Conservation (phyloP, 1,140 invertebrate genomes). For the Drosophila lacteicornis region DNA sequence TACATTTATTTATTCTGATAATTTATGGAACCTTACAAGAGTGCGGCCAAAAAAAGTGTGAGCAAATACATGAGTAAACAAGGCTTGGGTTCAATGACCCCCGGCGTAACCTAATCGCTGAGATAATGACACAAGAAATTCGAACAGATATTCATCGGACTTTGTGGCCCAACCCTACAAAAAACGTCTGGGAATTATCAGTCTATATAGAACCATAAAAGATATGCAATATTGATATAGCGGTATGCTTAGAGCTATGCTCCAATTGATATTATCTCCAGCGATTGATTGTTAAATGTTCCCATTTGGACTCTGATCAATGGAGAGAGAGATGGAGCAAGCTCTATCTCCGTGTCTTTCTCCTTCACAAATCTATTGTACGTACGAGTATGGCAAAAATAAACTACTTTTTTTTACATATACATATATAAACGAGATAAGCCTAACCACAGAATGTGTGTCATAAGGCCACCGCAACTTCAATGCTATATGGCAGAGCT, state of each 20-base stretch:
- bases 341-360: constrained; percentile 38
- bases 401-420: constrained; percentile 15
- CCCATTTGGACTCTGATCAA: constrained; percentile 50
- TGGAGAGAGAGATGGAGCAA: constrained; percentile 24
- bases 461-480: constrained; percentile 81
- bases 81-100: constrained; percentile 23
- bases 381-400: constrained; percentile 26
- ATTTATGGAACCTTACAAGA: constrained; percentile 64
- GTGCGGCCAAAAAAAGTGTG: constrained; percentile 24
- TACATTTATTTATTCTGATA: constrained; percentile 46
- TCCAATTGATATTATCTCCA: constrained; percentile 30
- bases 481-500: constrained; percentile 60
- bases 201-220: constrained; percentile 5
- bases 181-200: constrained; percentile 27
- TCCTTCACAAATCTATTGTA: constrained; percentile 18
- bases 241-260: constrained; percentile 5
- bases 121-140: constrained; percentile 29
- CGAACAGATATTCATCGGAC: constrained; percentile 15
- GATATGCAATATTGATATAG: constrained; percentile 16
- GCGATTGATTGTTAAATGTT: constrained; percentile 6
- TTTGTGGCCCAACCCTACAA: constrained; percentile 6
- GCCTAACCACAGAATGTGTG: constrained; percentile 77
- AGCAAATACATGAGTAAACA: constrained; percentile 9
- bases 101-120: constrained; percentile 12
- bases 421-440: constrained; percentile 54